Evolutionary conservation across 2,797 vertebrate genomes (phyloP).

Genomic region (Poeciliopsis presidionis): DNA sequence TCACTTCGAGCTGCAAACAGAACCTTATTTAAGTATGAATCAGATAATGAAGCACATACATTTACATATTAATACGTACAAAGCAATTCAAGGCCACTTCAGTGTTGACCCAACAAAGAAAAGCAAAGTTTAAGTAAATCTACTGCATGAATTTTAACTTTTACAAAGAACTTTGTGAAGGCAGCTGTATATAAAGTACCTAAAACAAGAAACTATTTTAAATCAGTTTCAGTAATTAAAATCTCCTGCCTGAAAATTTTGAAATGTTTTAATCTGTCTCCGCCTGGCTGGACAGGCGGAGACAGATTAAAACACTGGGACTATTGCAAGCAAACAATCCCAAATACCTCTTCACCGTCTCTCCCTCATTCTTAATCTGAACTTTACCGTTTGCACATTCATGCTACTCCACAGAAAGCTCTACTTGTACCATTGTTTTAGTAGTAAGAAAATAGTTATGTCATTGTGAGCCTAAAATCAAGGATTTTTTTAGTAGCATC

Average conservation of each 20-base stretch:
- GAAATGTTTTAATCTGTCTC: neutral
- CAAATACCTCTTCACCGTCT: neutral
- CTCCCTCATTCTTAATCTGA: neutral
- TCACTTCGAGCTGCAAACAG: slow-evolving; percentile 21
- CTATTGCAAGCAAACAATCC: neutral
- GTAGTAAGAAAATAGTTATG: neutral
- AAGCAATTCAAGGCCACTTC: neutral
- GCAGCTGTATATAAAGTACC: neutral
- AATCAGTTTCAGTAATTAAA: neutral
- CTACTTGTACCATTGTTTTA: neutral
- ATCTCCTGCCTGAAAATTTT: neutral
- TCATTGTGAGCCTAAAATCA: neutral
- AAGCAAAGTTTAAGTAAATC: neutral
- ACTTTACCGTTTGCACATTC: neutral
- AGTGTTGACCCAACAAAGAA: neutral
- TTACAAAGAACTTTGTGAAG: neutral
- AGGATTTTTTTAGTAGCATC: neutral
- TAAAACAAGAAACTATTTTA: neutral
- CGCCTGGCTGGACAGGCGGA: neutral
- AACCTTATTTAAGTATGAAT: slow-evolving; percentile 23
- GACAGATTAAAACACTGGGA: no score
- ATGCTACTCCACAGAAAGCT: neutral
- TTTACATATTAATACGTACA: neutral
- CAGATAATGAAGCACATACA: slow-evolving; percentile 22
- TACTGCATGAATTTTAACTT: neutral